These are phyloP conservation scores for Pyrrhia umbra DNA, from an alignment of 2,888 invertebrate species.

Conservation along the genomic window DNA sequence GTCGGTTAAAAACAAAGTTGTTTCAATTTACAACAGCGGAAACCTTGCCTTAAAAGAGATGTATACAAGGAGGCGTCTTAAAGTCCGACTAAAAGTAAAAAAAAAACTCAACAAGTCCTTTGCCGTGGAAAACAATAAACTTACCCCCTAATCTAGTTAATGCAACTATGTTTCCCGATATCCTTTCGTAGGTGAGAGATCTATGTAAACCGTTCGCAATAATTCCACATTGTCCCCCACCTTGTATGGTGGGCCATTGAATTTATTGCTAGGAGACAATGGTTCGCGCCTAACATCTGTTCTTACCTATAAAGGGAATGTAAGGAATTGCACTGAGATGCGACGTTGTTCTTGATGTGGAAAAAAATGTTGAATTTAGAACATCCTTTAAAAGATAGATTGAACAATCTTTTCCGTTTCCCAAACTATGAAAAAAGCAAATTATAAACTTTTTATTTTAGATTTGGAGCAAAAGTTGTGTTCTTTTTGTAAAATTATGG, in stretches of 20 bases:
- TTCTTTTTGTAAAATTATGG: too few species aligned
- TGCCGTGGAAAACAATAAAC: conserved; percentile 40
- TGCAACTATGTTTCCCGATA: conserved; percentile 45
- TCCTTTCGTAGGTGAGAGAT: conserved; percentile 56
- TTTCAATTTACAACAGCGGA: too few species aligned
- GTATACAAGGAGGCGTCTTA: background rate
- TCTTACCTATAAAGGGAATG: conserved; percentile 53
- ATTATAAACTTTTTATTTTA: too few species aligned
- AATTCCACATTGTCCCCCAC: conserved; percentile 62
- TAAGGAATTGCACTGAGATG: conserved; percentile 42
- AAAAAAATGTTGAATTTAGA: background rate
- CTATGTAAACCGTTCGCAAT: conserved; percentile 58
- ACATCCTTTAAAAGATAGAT: too few species aligned
- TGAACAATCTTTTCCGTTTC: background rate
- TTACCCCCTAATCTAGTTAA: conserved; percentile 42
- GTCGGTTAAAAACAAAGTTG: too few species aligned
- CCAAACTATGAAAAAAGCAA: too few species aligned
- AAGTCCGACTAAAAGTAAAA: too few species aligned
- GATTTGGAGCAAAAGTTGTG: too few species aligned
- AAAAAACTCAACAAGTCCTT: conserved; percentile 4
- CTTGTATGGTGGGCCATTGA: conserved; percentile 56
- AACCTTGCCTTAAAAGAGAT: too few species aligned
- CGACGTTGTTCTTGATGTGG: conserved; percentile 4
- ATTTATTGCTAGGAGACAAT: conserved; percentile 68
- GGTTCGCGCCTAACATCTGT: conserved; percentile 60